A percentile compares a stretch with the other conserved stretches of the same genome.
Evolutionary conservation across 1,140 invertebrate species (phyloP).

Genomic region (Aphis gossypii): DNA sequence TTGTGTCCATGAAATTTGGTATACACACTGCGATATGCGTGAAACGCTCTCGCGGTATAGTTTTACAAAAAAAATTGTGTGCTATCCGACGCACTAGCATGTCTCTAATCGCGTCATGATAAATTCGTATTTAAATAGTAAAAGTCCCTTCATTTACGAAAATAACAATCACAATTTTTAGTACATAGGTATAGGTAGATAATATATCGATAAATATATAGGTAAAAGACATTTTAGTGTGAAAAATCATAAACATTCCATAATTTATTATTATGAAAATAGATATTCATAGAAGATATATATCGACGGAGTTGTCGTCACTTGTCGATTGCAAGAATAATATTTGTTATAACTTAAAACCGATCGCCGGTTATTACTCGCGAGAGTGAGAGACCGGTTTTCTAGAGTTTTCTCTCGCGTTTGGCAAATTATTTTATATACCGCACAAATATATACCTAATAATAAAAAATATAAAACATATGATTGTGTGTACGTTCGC

Average conservation of each 20-base stretch:
- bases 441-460: neutral
- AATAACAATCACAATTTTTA: too few species aligned
- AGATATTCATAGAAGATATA: neutral
- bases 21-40: neutral
- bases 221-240: too few species aligned
- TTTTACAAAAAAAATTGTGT: neutral
- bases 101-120: neutral
- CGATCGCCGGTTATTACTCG: neutral
- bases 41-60: neutral
- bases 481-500: too few species aligned
- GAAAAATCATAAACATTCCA: neutral
- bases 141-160: neutral
- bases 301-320: neutral
- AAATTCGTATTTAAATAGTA: neutral
- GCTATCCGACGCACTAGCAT: neutral
- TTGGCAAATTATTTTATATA: slow-evolving; percentile 10
- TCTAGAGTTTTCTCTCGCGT: neutral
- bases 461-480: slow-evolving; percentile 22
- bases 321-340: neutral
- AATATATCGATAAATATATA: too few species aligned
- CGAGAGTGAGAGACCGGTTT: neutral
- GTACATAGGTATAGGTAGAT: too few species aligned
- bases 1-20: neutral
- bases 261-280: neutral
- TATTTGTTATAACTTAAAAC: neutral